A percentile compares a stretch with the other conserved stretches of the same genome.
Conservation (phyloP, 2,113 vertebrate species). For the Polypterus bichir region DNA sequence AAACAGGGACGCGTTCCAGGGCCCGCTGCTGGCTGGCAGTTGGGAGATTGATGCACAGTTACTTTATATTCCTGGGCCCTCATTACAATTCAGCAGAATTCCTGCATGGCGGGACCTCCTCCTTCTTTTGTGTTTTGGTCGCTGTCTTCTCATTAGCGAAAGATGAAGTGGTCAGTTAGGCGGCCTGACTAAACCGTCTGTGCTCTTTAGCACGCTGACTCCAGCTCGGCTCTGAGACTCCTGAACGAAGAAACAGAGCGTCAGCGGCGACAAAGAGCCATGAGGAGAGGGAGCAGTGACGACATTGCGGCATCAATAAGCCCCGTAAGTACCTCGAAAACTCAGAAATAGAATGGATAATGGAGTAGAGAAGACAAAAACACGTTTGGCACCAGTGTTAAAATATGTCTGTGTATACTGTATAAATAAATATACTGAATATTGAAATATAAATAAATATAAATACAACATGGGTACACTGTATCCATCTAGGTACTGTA, state of each 20-base stretch:
- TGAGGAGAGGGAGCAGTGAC: slow-evolving; percentile 47
- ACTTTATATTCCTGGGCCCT: no score
- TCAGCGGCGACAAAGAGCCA: slow-evolving; percentile 11
- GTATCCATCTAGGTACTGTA: not conserved
- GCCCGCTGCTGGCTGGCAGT: no score
- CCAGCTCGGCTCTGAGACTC: slow-evolving; percentile 5
- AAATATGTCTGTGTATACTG: not conserved
- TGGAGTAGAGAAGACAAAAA: not conserved
- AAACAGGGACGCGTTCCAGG: no score
- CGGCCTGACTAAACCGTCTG: slow-evolving; percentile 20
- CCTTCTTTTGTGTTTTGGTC: slow-evolving; percentile 26
- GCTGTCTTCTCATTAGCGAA: slow-evolving; percentile 43
- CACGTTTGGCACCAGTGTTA: not conserved
- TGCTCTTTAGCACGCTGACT: slow-evolving; percentile 11
- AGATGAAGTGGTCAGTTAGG: slow-evolving; percentile 15
- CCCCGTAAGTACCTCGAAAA: slow-evolving; percentile 38
- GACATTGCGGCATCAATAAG: slow-evolving; percentile 28
- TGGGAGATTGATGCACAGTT: no score
- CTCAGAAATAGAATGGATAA: not conserved
- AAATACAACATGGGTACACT: not conserved
- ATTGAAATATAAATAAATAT: not conserved
- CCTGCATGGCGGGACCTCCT: slow-evolving; percentile 21
- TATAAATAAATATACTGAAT: not conserved
- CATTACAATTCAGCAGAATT: no score
- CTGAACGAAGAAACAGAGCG: slow-evolving; percentile 1